Conservation (phyloP, 1,140 invertebrate species). For the Brachionus paranguensis region DNA sequence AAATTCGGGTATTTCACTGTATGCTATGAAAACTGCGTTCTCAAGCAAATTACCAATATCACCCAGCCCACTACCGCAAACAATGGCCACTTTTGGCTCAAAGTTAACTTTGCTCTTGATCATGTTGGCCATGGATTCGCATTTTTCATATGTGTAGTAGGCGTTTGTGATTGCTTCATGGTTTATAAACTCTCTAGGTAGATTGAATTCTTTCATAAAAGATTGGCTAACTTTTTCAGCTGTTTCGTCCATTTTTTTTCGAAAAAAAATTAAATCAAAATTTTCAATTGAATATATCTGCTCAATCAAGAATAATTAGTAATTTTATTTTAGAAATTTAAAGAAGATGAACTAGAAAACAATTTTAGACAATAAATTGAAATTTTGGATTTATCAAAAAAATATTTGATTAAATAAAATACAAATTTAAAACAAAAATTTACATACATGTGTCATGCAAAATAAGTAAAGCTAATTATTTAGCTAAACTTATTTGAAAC, state of each 20-base stretch:
- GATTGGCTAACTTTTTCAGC: neutral
- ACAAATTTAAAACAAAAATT: no score
- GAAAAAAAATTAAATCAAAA: no score
- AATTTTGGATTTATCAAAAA: no score
- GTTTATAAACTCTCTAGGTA: conserved; percentile 26
- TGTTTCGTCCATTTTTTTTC: neutral
- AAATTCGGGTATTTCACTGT: conserved; percentile 82
- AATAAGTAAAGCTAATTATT: no score
- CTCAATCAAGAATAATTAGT: no score
- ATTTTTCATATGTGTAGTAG: conserved; percentile 36
- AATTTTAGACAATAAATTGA: no score
- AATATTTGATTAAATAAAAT: no score
- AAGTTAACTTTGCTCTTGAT: conserved; percentile 8
- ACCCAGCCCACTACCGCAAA: conserved; percentile 87
- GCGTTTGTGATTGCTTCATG: conserved; percentile 23
- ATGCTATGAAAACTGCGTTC: conserved; percentile 69
- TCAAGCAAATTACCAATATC: conserved; percentile 71
- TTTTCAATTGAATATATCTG: no score
- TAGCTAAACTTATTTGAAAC: no score
- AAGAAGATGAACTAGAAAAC: no score
- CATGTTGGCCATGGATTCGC: neutral
- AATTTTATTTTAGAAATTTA: no score
- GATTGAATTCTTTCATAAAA: conserved; percentile 23
- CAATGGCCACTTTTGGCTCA: conserved; percentile 77
- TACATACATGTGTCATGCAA: no score